These are phyloP conservation scores for Symphodus melops DNA, from an alignment of 2,113 vertebrate genomes.

Conservation along the genomic window DNA sequence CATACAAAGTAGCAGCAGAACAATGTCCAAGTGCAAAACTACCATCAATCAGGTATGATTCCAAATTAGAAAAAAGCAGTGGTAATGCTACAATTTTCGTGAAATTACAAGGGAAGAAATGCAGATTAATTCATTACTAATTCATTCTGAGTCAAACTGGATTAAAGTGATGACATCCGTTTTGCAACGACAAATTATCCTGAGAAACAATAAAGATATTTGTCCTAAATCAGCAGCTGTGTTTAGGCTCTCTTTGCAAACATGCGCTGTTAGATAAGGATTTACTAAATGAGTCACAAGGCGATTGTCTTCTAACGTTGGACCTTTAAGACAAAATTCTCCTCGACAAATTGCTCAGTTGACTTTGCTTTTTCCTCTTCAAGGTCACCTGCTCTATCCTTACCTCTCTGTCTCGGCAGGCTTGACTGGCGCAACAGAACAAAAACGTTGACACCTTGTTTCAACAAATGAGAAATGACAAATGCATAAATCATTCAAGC, in stretches of 20 bases:
- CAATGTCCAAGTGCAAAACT: background rate
- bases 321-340: slow-evolving; percentile 25
- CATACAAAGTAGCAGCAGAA: background rate
- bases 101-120: slow-evolving; percentile 1
- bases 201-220: background rate
- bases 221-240: background rate
- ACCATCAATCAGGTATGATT: background rate
- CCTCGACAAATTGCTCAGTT: slow-evolving; percentile 47
- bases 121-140: slow-evolving; percentile 22
- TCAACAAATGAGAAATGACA: slow-evolving; percentile 86
- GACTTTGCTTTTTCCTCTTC: slow-evolving; percentile 69
- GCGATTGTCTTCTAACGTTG: slow-evolving; percentile 19
- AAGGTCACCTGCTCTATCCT: slow-evolving; percentile 73
- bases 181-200: background rate
- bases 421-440: slow-evolving; percentile 70
- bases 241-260: background rate
- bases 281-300: slow-evolving; percentile 27
- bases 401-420: slow-evolving; percentile 60
- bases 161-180: slow-evolving; percentile 39
- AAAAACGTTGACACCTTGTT: slow-evolving; percentile 80
- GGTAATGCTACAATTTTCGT: background rate
- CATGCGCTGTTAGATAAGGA: background rate
- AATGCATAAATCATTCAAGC: slow-evolving; percentile 84
- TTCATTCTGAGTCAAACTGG: background rate
- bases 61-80: no score